These are phyloP conservation scores for Loripinus fragilis DNA, from an alignment of 2,888 invertebrate species.

Conservation along the genomic window DNA sequence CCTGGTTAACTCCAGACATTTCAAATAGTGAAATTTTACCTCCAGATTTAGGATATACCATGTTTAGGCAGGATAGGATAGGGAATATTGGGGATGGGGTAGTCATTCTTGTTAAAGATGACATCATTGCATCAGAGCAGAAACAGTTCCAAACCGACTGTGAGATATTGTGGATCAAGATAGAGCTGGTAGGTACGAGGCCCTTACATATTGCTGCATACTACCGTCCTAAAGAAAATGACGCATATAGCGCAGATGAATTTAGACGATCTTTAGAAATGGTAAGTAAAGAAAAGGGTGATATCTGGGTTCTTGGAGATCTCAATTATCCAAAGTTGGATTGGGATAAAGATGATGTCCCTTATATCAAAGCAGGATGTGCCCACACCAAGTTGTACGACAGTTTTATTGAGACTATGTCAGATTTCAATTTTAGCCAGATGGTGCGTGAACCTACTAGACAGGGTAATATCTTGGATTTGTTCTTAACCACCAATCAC, in stretches of 20 bases:
- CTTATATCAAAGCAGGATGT: constrained; percentile 10
- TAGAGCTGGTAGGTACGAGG: constrained; percentile 19
- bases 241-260: constrained; percentile 7
- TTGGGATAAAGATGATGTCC: constrained; percentile 19
- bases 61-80: constrained; percentile 3
- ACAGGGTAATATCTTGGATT: constrained; percentile 8
- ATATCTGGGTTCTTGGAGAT: constrained; percentile 6
- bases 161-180: constrained; percentile 30
- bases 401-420: neutral
- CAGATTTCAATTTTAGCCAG: neutral
- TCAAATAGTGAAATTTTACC: neutral
- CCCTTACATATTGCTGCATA: constrained; percentile 27
- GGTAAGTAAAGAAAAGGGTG: constrained; percentile 8
- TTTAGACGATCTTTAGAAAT: constrained; percentile 8
- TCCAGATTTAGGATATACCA: constrained; percentile 1
- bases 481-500: constrained; percentile 12
- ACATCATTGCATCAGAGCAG: constrained; percentile 6
- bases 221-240: constrained; percentile 31
- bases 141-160: constrained; percentile 31
- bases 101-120: neutral
- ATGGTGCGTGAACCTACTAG: constrained; percentile 19
- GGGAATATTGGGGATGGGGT: neutral
- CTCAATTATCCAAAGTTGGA: constrained; percentile 23
- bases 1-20: constrained; percentile 14
- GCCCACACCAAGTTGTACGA: constrained; percentile 5